These are phyloP conservation scores for Aproaerema taeniolella DNA, from an alignment of 2,888 invertebrate genomes.

Conservation along the genomic window DNA sequence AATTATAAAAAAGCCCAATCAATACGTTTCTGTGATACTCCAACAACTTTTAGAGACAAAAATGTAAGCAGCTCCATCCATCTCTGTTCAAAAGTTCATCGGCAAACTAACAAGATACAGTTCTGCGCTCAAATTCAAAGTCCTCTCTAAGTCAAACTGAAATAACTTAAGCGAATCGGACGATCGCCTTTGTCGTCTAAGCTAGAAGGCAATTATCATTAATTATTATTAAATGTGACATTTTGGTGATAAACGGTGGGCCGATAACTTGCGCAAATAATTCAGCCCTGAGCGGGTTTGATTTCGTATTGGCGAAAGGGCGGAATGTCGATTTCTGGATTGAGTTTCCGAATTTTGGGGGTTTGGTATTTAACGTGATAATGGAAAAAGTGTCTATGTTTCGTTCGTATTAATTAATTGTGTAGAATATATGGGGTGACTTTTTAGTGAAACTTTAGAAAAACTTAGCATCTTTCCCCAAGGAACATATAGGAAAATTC, in stretches of 20 bases:
- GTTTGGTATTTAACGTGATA: too few species aligned
- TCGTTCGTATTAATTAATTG: not conserved
- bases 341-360: not conserved
- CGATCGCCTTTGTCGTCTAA: constrained; percentile 73
- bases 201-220: constrained; percentile 76
- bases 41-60: not conserved
- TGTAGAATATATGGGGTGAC: not conserved
- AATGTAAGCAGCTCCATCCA: constrained; percentile 35
- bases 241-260: constrained; percentile 65
- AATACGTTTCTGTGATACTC: too few species aligned
- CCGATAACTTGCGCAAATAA: constrained; percentile 75
- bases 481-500: not conserved
- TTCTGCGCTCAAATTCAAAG: constrained; percentile 70
- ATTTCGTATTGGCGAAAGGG: constrained; percentile 26
- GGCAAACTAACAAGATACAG: constrained; percentile 70
- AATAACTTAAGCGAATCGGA: constrained; percentile 73
- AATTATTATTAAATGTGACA: constrained; percentile 77
- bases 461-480: not conserved
- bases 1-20: too few species aligned
- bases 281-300: constrained; percentile 45
- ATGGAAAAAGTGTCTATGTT: not conserved
- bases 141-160: constrained; percentile 66
- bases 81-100: constrained; percentile 31
- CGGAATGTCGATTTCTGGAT: not conserved
- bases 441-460: not conserved